Evolutionary conservation across 2,888 invertebrate species (phyloP), one percentile per base, ranked within the genome.

Genomic region (Melipona beecheii): DNA sequence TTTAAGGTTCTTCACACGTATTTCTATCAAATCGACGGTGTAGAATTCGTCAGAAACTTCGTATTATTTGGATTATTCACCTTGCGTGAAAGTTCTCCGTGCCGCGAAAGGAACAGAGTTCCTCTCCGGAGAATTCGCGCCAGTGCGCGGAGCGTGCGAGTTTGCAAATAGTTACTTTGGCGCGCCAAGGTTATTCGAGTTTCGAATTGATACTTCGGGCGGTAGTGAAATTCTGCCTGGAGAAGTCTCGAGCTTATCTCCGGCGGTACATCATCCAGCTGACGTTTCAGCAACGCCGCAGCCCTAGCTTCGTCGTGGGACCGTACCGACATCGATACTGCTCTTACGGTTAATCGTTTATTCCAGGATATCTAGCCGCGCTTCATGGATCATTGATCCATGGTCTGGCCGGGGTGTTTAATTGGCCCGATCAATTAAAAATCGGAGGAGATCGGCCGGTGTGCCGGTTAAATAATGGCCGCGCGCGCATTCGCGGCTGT

Each of bases 341-440:
- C 19, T 36, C 24, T 52, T n/a, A 52, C 19, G 74, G 50, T 74
- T 74, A 65, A 64, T 65, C 74, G 54, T 65, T 74, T 36, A 74
- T 65, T 64, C 54, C 74, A 19, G 64, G 36, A 52, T 52, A 74
- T 65, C 74, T 65, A 24, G 64, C 27, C 19, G 64, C 52, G n/a
- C 52, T 60, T 50, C 72, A 52, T 19, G 74, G 64, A 31, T 64
- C 74, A 31, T 74, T 54, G 64, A 65, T 74, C 74, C 54, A n/a
- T n/a, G n/a, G n/a, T n/a, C 62, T 24, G 43, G 19, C 2, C 50
- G 13, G 64, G 64, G 21, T 24, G 50, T 74, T 65, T 74, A 74
- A 74, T 74, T 74, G 64, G 52, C n/a, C 9, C 5, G 64, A 60
- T 54, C 74, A 64, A 64, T 65, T 31, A 65, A 74, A 64, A 65